phyloP scores from a whole-genome alignment of 1,140 invertebrate genomes.

The Anoplophora glabripennis region DNA sequence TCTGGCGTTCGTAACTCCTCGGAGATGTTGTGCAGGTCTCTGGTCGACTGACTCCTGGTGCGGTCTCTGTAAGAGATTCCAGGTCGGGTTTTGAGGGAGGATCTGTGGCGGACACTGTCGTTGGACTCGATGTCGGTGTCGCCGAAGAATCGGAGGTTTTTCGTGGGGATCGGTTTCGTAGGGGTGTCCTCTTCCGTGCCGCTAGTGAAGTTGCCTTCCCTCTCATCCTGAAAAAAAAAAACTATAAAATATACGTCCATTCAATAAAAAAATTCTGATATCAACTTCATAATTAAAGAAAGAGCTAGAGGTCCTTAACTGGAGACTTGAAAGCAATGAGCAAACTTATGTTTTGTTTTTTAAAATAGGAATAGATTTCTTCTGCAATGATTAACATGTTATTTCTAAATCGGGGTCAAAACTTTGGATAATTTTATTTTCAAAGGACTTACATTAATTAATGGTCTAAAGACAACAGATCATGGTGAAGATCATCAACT shows the following conservation, averaged over 20 bases:
- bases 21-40: constrained; percentile 58
- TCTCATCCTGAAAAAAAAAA: constrained; percentile 30
- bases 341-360: too few species aligned
- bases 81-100: constrained; percentile 39
- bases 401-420: too few species aligned
- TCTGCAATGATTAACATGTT: too few species aligned
- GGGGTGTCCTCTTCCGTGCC: constrained; percentile 46
- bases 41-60: constrained; percentile 39
- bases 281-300: too few species aligned
- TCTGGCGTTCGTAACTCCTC: constrained; percentile 54
- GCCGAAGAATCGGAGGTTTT: constrained; percentile 76
- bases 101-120: constrained; percentile 49
- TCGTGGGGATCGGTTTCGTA: constrained; percentile 53
- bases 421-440: too few species aligned
- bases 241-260: neutral
- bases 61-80: constrained; percentile 20
- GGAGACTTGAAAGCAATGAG: too few species aligned
- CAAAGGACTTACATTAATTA: too few species aligned
- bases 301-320: too few species aligned
- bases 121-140: constrained; percentile 74
- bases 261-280: too few species aligned
- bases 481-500: too few species aligned
- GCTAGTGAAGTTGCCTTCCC: constrained; percentile 47
- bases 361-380: too few species aligned
- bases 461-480: too few species aligned